Conservation (phyloP, 2,888 invertebrate species). For the Thereva unica region DNA sequence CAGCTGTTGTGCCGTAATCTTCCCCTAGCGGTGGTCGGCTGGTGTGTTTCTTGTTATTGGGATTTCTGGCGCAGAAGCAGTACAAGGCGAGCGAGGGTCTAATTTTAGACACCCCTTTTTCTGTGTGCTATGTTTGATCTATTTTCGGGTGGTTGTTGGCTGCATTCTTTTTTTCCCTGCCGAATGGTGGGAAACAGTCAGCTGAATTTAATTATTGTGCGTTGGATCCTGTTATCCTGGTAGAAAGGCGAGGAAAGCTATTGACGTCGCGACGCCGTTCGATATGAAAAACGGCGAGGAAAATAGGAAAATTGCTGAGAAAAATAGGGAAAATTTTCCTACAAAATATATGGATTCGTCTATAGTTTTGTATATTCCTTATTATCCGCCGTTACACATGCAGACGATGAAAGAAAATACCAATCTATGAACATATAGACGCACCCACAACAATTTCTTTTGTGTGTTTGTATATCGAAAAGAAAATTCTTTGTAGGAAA, state of each 20-base stretch:
- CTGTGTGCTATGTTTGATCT: constrained; percentile 17
- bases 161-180: neutral
- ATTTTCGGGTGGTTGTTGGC: constrained; percentile 31
- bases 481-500: constrained; percentile 1
- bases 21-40: neutral
- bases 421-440: no score
- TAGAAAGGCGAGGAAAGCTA: constrained; percentile 56
- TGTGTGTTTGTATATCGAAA: neutral
- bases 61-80: constrained; percentile 27
- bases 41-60: constrained; percentile 4
- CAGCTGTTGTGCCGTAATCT: neutral
- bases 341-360: constrained; percentile 1
- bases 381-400: neutral
- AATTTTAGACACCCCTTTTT: constrained; percentile 33
- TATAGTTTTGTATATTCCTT: neutral
- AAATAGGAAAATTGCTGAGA: no score
- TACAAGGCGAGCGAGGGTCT: constrained; percentile 16
- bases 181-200: neutral
- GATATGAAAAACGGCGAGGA: neutral
- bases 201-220: constrained; percentile 4
- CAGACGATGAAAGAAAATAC: no score
- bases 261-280: constrained; percentile 49
- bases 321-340: constrained; percentile 24
- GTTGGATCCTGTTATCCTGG: constrained; percentile 52
- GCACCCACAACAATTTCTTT: no score